Evolutionary conservation across 2,797 vertebrate species (phyloP).

Genomic region (Natrix natrix): DNA sequence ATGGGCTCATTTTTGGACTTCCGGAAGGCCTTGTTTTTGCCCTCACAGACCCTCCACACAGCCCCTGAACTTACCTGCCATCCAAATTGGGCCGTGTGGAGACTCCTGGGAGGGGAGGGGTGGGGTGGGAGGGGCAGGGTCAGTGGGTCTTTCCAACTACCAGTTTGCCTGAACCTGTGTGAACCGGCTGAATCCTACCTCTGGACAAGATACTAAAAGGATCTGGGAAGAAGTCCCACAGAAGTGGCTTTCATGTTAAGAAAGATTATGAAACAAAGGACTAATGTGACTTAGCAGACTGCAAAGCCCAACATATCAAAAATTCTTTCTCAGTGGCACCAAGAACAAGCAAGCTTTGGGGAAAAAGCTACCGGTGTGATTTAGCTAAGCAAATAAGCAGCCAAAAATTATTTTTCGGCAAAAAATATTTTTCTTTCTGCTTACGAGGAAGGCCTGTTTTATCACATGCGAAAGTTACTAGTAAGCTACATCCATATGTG

Average conservation of each 20-base stretch:
- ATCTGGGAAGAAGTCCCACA: neutral
- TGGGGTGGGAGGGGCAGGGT: too few relatives aligned
- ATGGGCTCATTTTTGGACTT: too few relatives aligned
- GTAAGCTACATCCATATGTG: neutral
- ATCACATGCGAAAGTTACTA: neutral
- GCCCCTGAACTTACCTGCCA: too few relatives aligned
- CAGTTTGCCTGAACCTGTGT: too few relatives aligned
- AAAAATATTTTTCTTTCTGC: neutral
- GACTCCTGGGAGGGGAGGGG: too few relatives aligned
- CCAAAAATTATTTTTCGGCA: neutral
- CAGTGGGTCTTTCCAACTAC: too few relatives aligned
- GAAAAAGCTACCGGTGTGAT: neutral
- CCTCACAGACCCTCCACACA: too few relatives aligned
- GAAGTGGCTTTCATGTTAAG: neutral
- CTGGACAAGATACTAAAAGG: too few relatives aligned
- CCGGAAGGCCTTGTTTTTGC: too few relatives aligned
- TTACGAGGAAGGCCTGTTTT: neutral
- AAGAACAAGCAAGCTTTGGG: neutral
- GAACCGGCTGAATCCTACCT: too few relatives aligned
- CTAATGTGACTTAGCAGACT: neutral
- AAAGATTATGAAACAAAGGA: neutral
- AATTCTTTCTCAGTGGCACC: neutral
- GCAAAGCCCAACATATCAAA: neutral
- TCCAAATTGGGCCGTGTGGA: too few relatives aligned
- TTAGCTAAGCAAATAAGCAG: neutral